Evolutionary conservation across 1,140 invertebrate genomes (phyloP).

Genomic region (Drosophila pandora): DNA sequence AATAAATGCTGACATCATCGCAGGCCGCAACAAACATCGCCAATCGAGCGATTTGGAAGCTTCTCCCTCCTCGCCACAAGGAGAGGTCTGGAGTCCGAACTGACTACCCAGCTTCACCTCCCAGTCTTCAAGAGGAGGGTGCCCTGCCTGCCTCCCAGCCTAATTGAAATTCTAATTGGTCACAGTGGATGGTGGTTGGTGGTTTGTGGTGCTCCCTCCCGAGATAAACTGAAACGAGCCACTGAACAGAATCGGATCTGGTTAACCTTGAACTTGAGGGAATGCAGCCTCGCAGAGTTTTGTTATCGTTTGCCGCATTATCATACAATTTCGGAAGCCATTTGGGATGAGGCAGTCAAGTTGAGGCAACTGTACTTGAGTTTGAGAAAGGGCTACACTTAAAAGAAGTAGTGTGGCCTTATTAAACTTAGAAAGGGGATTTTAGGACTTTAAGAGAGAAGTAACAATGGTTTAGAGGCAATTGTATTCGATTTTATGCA

Average conservation of each 20-base stretch:
- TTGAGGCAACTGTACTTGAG: constrained; percentile 1
- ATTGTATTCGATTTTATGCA: no score
- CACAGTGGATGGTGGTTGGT: neutral
- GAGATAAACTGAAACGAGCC: neutral
- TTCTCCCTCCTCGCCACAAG: constrained; percentile 9
- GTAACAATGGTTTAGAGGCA: no score
- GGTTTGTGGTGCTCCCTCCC: neutral
- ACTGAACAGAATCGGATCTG: constrained; percentile 17
- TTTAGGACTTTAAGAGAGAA: no score
- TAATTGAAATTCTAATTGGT: constrained; percentile 62
- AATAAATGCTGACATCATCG: constrained; percentile 79
- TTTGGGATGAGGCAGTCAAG: neutral
- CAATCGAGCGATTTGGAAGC: constrained; percentile 43
- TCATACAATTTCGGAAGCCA: neutral
- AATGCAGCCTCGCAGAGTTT: constrained; percentile 13
- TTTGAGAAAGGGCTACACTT: no score
- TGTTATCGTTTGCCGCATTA: constrained; percentile 21
- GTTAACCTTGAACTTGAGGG: constrained; percentile 76
- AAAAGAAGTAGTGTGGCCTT: no score
- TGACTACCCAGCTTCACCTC: no score
- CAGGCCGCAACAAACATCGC: constrained; percentile 43
- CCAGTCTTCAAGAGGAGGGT: no score
- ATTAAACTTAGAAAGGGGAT: no score
- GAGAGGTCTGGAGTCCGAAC: neutral
- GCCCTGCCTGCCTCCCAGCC: no score